Evolutionary conservation across 2,888 invertebrate species (phyloP), one percentile per base, ranked within the genome.

Genomic region (Scaptomyza polygonia): DNA sequence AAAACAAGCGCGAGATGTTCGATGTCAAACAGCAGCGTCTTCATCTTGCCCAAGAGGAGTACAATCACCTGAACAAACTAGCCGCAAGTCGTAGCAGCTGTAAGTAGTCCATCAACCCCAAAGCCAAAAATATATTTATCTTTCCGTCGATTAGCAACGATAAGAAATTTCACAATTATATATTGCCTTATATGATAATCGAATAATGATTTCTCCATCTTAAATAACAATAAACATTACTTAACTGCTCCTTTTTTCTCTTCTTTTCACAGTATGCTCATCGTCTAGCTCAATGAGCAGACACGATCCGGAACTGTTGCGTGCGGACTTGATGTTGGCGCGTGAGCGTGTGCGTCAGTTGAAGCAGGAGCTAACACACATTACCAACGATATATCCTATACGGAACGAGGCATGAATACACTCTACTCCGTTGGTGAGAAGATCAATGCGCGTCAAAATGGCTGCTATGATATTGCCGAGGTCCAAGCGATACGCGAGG

Each of bases 1-100:
- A 97, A 94, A 98, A 98, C 84, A 98, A 98, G 93, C 97, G 97
- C 92, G 98, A 99, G 93, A 98, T 98, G 92, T 97, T 96, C 93
- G 96, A 97, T 92, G 96, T 99, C 76, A 99, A 99, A 92, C 97
- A 98, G 90, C 97, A 98, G 93, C 94, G 98, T 90, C 93, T 99
- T 85, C 95, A 96, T 89, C 93, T 99, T 86, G 98, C 98, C 56
- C 97, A 98, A 92, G 97, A 98, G 92, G 98, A 99, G 92, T 98
- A 97, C 93, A 96, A 97, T 91, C 97, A 97, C 91, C 94, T 98
- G 68, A 88, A 97, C 92, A 96, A 96, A 57, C 94, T 97, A 85
- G 97, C 96, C 77, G 96, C 97, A 71, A 98, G 98, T 70, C 94
- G 97, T 90, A 97, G 97, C 86, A 98, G 98, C 93, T 93, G 98